Percentiles rank a stretch among this genome's conserved stretches.
These are phyloP conservation scores for Lerema accius DNA, from an alignment of 1,140 invertebrate genomes.

Conservation along the genomic window DNA sequence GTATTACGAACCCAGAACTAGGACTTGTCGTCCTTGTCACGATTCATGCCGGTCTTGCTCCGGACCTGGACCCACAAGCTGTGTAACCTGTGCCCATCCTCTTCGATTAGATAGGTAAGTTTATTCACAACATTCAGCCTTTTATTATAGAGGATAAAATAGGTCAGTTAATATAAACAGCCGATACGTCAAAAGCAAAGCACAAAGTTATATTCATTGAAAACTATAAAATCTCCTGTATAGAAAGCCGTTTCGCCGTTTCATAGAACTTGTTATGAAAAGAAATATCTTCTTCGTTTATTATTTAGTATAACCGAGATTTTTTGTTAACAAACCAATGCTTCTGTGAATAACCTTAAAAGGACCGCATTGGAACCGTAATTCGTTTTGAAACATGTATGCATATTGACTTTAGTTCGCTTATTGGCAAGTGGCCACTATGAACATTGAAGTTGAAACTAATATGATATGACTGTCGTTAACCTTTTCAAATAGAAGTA, in stretches of 20 bases:
- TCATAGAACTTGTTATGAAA: slow-evolving; percentile 11
- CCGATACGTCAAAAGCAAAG: slow-evolving; percentile 15
- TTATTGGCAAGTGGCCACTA: too few species aligned
- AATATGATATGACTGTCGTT: too few species aligned
- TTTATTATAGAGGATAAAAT: slow-evolving; percentile 17
- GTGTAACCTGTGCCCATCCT: slow-evolving; percentile 86
- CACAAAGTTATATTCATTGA: slow-evolving; percentile 22
- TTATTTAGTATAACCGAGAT: background rate
- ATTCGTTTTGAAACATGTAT: background rate
- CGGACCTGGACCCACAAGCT: slow-evolving; percentile 87
- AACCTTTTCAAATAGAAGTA: too few species aligned
- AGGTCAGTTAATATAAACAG: slow-evolving; percentile 25
- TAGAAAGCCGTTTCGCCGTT: slow-evolving; percentile 13
- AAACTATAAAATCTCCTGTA: slow-evolving; percentile 23
- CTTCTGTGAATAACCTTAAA: background rate
- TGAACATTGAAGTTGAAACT: too few species aligned
- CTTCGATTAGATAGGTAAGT: slow-evolving; percentile 85
- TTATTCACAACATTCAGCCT: slow-evolving; percentile 18
- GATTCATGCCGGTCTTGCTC: slow-evolving; percentile 87
- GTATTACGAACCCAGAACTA: slow-evolving; percentile 87
- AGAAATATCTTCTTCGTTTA: background rate
- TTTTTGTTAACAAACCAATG: background rate
- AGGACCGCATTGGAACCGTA: background rate
- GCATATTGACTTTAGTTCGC: too few species aligned
- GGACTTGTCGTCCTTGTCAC: slow-evolving; percentile 88